Evolutionary conservation across 1,140 invertebrate species (phyloP).

Genomic region (Brachionus calyciflorus): DNA sequence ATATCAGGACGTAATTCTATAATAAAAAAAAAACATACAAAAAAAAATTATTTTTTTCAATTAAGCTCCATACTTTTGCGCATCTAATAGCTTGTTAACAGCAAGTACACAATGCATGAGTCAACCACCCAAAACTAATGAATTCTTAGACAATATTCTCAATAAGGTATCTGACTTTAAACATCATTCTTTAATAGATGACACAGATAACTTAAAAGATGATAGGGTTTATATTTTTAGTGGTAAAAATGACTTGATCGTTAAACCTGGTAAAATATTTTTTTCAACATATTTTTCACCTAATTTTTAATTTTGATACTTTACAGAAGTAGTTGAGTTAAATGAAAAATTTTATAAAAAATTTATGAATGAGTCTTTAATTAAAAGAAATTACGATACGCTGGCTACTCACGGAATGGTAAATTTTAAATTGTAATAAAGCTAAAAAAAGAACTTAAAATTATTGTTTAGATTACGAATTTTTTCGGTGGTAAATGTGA

Average conservation of each 20-base stretch:
- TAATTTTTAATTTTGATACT: neutral
- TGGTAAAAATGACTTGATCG: slow-evolving; percentile 54
- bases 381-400: neutral
- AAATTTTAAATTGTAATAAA: too few species aligned
- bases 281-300: too few species aligned
- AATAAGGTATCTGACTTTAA: neutral
- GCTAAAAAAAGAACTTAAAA: too few species aligned
- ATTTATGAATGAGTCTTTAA: neutral
- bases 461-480: slow-evolving; percentile 54
- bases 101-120: too few species aligned
- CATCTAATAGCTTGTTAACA: too few species aligned
- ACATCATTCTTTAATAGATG: slow-evolving; percentile 50
- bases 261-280: slow-evolving; percentile 51
- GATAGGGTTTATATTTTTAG: slow-evolving; percentile 57
- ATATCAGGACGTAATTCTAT: too few species aligned
- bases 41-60: too few species aligned
- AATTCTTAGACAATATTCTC: too few species aligned
- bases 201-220: slow-evolving; percentile 51
- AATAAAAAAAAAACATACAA: too few species aligned
- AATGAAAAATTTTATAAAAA: slow-evolving; percentile 47
- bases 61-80: too few species aligned
- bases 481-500: slow-evolving; percentile 57
- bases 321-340: slow-evolving; percentile 52
- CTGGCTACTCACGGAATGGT: neutral
- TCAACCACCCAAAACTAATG: too few species aligned